A percentile compares a stretch with the other conserved stretches of the same genome.
phyloP scores from a whole-genome alignment of 35 echinoderm and acorn worm species.

The Lytechinus variegatus region DNA sequence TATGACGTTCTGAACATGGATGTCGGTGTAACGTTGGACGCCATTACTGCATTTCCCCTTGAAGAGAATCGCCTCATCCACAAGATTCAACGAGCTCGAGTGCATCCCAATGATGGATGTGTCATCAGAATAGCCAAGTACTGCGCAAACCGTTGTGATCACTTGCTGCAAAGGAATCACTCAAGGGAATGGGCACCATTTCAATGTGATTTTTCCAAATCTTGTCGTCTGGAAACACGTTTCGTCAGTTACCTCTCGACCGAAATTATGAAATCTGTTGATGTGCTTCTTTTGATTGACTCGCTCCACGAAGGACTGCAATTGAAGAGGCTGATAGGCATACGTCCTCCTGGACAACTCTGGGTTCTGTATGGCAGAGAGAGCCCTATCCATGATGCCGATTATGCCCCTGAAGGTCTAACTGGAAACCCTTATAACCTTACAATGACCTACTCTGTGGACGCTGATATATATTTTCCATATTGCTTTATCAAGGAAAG shows the following conservation, averaged over 20 bases:
- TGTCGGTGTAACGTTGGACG: background rate
- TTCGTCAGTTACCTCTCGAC: background rate
- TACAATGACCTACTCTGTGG: background rate
- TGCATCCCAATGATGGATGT: background rate
- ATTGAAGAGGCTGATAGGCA: background rate
- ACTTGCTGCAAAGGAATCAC: background rate
- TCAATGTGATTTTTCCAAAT: background rate
- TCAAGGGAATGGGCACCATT: background rate
- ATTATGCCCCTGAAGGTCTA: background rate
- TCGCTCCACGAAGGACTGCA: constrained; percentile 26
- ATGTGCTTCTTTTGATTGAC: background rate
- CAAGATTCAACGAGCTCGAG: background rate
- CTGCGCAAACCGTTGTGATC: background rate
- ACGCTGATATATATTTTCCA: constrained; percentile 27
- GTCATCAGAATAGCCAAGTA: constrained; percentile 22
- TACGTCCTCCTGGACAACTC: background rate
- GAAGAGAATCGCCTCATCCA: constrained; percentile 20
- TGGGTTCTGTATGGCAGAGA: constrained; percentile 17
- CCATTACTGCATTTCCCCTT: background rate
- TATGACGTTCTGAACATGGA: background rate
- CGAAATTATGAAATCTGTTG: background rate
- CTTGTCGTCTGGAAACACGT: background rate
- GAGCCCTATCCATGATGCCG: background rate
- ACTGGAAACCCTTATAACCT: constrained; percentile 22
- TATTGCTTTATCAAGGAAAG: background rate